Conservation (phyloP, 2,113 vertebrate species). For the Condylura cristata region DNA sequence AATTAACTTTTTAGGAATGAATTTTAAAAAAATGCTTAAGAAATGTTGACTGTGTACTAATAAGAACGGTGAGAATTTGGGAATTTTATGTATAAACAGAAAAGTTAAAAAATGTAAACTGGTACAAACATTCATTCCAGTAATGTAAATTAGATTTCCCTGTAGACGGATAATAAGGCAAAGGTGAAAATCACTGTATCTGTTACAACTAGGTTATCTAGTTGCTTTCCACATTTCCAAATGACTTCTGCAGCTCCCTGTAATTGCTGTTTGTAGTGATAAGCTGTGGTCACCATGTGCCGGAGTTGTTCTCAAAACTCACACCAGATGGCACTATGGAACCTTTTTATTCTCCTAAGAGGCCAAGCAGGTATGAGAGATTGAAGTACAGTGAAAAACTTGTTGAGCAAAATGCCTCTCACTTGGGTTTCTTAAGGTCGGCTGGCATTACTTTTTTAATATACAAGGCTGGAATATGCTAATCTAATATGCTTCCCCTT, state of each 20-base stretch:
- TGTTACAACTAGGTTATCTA: not conserved
- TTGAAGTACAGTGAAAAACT: slow-evolving; percentile 24
- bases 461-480: not conserved
- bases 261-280: not conserved
- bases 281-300: not conserved
- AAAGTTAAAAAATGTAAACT: not conserved
- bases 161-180: not conserved
- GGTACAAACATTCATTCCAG: not conserved
- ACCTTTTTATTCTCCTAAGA: slow-evolving; percentile 63
- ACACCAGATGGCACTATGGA: slow-evolving; percentile 80
- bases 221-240: not conserved
- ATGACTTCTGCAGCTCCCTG: not conserved
- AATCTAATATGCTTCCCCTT: not conserved
- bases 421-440: slow-evolving; percentile 44
- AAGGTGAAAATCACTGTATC: not conserved
- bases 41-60: not conserved
- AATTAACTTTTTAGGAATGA: not conserved
- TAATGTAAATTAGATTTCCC: not conserved
- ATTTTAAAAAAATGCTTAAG: not conserved
- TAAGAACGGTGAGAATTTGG: not conserved
- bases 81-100: not conserved
- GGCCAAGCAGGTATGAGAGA: not conserved
- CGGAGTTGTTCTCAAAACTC: not conserved
- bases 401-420: slow-evolving; percentile 30
- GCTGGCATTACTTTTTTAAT: not conserved